Percentiles rank a stretch among this genome's conserved stretches.
Evolutionary conservation across 2,888 invertebrate species (phyloP).

Genomic region (Drosophila mimica): DNA sequence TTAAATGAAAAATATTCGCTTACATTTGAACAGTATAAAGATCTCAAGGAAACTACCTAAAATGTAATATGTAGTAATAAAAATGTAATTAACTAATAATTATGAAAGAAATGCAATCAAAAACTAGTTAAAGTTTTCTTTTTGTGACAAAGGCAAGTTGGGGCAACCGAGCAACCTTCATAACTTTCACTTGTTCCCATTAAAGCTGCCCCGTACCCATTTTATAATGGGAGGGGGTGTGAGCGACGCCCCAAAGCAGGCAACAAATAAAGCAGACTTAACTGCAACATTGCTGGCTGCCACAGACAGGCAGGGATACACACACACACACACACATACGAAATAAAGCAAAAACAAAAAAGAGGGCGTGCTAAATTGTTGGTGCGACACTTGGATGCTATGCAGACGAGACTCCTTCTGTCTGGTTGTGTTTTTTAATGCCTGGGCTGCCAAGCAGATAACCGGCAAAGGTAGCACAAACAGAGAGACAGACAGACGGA

Average conservation of each 20-base stretch:
- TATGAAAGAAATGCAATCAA: neutral
- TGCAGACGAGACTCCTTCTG: conserved; percentile 44
- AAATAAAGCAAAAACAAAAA: conserved; percentile 10
- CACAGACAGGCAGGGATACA: conserved; percentile 2
- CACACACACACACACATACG: neutral
- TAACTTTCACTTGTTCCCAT: conserved; percentile 59
- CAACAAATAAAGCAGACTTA: conserved; percentile 64
- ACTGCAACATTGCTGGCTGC: conserved; percentile 38
- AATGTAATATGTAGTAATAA: neutral
- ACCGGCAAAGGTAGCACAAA: conserved; percentile 64
- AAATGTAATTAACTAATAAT: neutral
- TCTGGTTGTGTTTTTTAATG: conserved; percentile 46
- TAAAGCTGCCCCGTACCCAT: conserved; percentile 19
- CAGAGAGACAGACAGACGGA: conserved; percentile 8
- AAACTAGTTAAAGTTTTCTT: neutral
- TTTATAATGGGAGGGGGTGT: neutral
- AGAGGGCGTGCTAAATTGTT: conserved; percentile 72
- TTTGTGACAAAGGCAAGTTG: neutral
- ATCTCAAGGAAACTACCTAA: neutral
- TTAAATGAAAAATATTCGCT: neutral
- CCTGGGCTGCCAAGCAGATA: conserved; percentile 70
- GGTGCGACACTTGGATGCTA: conserved; percentile 59
- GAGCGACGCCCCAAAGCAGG: conserved; percentile 43
- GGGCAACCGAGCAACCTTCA: neutral
- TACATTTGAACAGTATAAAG: neutral